Evolutionary conservation across 2,113 vertebrate species (phyloP).

Genomic region (Xenotilapia flavipinnis): DNA sequence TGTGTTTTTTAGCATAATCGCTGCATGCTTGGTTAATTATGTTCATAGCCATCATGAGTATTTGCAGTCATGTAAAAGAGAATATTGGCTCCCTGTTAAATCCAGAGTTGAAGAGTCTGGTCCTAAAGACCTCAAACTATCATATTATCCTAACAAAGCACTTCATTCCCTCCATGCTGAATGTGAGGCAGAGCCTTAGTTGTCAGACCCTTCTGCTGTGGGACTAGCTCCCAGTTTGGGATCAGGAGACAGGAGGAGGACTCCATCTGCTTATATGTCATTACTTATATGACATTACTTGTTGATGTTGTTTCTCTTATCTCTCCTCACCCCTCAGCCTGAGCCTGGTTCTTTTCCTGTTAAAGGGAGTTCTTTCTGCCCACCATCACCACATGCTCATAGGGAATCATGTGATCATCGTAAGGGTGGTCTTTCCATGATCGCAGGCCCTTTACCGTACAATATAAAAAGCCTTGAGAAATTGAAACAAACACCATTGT

Average conservation of each 20-base stretch:
- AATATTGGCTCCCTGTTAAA: background rate
- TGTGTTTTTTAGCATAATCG: background rate
- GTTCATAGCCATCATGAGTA: background rate
- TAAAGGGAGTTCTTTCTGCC: background rate
- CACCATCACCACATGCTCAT: background rate
- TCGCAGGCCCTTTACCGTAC: background rate
- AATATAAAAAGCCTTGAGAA: background rate
- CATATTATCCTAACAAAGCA: background rate
- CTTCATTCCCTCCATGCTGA: background rate
- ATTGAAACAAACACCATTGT: background rate
- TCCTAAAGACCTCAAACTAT: background rate
- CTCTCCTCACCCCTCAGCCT: background rate
- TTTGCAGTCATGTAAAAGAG: background rate
- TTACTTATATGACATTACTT: background rate
- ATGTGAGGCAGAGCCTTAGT: background rate
- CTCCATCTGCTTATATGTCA: background rate
- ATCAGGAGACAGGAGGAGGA: background rate
- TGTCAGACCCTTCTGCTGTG: background rate
- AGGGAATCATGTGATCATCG: background rate
- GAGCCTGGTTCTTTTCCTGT: background rate
- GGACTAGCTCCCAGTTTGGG: background rate
- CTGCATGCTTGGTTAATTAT: background rate
- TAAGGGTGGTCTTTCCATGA: background rate
- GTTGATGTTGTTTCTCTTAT: background rate
- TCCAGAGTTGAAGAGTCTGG: background rate